A percentile compares a stretch with the other conserved stretches of the same genome.
Evolutionary conservation across 2,888 invertebrate genomes (phyloP).

Genomic region (Phyllotreta striolata): DNA sequence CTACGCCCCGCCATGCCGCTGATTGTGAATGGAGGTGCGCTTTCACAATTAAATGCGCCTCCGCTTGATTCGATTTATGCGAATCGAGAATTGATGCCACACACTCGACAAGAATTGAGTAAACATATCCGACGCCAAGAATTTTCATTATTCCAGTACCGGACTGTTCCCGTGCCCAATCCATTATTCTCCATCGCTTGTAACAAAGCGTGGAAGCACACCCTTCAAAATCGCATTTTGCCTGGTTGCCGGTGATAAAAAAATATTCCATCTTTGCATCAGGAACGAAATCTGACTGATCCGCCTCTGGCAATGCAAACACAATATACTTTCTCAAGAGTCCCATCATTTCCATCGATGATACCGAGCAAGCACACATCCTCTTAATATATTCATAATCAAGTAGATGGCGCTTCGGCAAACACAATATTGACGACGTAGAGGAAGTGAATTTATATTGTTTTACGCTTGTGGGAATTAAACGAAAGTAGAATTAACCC

Average conservation of each 20-base stretch:
- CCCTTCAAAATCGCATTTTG: not conserved
- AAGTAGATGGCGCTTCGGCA: slow-evolving; percentile 46
- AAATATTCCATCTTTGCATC: too few species aligned
- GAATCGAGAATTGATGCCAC: slow-evolving; percentile 36
- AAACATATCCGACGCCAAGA: slow-evolving; percentile 35
- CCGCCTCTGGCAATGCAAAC: slow-evolving; percentile 29
- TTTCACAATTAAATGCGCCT: slow-evolving; percentile 59
- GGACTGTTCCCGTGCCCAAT: slow-evolving; percentile 8
- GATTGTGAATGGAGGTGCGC: slow-evolving; percentile 57
- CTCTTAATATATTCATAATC: slow-evolving; percentile 60
- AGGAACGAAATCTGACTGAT: not conserved
- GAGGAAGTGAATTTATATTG: slow-evolving; percentile 53
- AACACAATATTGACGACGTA: slow-evolving; percentile 60
- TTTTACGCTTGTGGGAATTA: slow-evolving; percentile 59
- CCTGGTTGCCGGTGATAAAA: not conserved
- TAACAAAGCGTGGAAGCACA: too few species aligned
- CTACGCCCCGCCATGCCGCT: too few species aligned
- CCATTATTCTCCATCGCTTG: not conserved
- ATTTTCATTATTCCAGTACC: slow-evolving; percentile 27
- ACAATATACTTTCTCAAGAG: slow-evolving; percentile 30
- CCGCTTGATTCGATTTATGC: slow-evolving; percentile 46
- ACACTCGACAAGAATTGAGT: slow-evolving; percentile 35
- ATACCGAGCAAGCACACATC: slow-evolving; percentile 45
- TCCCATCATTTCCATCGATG: slow-evolving; percentile 29
- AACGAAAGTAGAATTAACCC: slow-evolving; percentile 60